phyloP scores from a whole-genome alignment of 1,140 invertebrate species.

The Brachionus rubens region DNA sequence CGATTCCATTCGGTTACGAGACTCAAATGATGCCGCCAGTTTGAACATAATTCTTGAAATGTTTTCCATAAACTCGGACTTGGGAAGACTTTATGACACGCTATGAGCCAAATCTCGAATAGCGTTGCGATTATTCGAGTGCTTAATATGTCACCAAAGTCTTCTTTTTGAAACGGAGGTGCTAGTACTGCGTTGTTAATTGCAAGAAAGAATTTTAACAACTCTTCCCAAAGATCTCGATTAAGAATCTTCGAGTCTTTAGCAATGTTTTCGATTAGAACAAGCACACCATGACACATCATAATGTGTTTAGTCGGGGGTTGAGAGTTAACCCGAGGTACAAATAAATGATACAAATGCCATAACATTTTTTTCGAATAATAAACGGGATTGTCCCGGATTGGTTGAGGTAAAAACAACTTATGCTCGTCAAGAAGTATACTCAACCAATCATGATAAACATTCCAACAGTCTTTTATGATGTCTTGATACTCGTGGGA shows the following conservation, averaged over 20 bases:
- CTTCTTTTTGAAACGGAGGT: conserved; percentile 82
- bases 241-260: conserved; percentile 73
- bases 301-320: conserved; percentile 79
- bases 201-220: conserved; percentile 82
- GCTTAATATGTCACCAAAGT: conserved; percentile 88
- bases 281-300: conserved; percentile 84
- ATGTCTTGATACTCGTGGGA: conserved; percentile 85
- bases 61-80: conserved; percentile 90
- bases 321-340: conserved; percentile 74
- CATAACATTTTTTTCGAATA: conserved; percentile 86
- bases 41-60: conserved; percentile 80
- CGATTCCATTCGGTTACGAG: conserved; percentile 91
- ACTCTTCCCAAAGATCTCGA: conserved; percentile 81
- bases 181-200: conserved; percentile 86
- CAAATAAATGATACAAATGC: conserved; percentile 90
- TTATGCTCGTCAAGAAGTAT: conserved; percentile 75
- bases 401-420: conserved; percentile 72
- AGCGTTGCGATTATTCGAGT: conserved; percentile 86
- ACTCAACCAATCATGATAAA: conserved; percentile 93
- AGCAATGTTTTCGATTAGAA: conserved; percentile 81
- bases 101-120: conserved; percentile 89
- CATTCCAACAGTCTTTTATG: conserved; percentile 88
- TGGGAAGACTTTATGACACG: conserved; percentile 83
- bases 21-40: conserved; percentile 85
- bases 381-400: conserved; percentile 81